A percentile compares a stretch with the other conserved stretches of the same genome.
phyloP scores from a whole-genome alignment of 2,113 vertebrate species.

The Struthidea cinerea region DNA sequence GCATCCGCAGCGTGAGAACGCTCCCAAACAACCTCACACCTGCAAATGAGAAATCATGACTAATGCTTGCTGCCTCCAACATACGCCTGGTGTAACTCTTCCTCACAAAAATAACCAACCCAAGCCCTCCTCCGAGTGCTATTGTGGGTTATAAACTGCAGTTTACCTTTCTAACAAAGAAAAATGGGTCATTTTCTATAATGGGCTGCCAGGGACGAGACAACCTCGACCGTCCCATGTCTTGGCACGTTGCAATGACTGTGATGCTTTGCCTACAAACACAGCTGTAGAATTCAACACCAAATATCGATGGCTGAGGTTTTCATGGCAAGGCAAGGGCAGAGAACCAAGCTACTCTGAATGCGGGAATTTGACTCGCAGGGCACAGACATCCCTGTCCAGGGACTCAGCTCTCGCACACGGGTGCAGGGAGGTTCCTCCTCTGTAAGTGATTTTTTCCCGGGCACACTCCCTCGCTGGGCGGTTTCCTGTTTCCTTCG shows the following conservation, averaged over 20 bases:
- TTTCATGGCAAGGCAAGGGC: too few relatives aligned
- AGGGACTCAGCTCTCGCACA: neutral
- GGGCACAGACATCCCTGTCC: neutral
- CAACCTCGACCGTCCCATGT: fast-evolving
- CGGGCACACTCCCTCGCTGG: neutral
- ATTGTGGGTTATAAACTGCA: neutral
- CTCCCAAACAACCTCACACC: neutral
- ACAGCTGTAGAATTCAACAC: fast-evolving
- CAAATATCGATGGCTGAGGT: neutral
- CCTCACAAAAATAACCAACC: neutral
- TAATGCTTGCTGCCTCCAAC: neutral
- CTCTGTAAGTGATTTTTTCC: neutral
- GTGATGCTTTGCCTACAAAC: neutral
- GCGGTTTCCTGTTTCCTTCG: neutral
- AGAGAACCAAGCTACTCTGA: neutral
- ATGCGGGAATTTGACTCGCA: fast-evolving
- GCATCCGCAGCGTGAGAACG: neutral
- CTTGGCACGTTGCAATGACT: fast-evolving
- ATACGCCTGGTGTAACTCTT: fast-evolving
- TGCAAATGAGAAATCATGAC: neutral
- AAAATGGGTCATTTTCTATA: neutral
- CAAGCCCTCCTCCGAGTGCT: neutral
- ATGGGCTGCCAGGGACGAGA: neutral
- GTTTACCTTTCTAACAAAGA: neutral
- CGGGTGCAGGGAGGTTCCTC: neutral